Conservation (phyloP, 2,797 vertebrate genomes). For the Carcharodon carcharias region DNA sequence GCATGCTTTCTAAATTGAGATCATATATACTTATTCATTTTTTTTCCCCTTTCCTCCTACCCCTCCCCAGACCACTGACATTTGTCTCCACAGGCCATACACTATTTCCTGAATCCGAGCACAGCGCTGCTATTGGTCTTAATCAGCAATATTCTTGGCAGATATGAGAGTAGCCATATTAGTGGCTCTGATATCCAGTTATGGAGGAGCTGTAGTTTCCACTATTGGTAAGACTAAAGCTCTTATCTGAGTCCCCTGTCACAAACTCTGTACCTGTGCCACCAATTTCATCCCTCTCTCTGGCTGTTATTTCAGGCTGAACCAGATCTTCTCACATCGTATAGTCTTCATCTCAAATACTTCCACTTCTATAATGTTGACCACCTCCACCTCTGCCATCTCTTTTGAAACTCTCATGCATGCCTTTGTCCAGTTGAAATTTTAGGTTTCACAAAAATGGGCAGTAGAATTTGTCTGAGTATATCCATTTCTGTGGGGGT, state of each 20-base stretch:
- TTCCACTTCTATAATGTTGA: neutral
- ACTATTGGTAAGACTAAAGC: neutral
- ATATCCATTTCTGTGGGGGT: neutral
- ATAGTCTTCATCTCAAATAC: neutral
- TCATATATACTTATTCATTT: neutral
- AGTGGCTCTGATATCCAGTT: neutral
- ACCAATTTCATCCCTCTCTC: neutral
- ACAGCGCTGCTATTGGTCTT: neutral
- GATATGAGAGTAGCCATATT: neutral
- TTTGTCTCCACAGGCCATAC: neutral
- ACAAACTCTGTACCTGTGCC: neutral
- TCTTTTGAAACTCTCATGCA: neutral
- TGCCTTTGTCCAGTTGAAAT: neutral
- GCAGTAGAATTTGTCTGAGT: neutral
- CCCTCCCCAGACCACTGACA: neutral
- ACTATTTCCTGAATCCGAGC: neutral
- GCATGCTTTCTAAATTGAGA: neutral
- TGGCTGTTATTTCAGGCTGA: neutral
- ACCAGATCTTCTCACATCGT: too few relatives aligned
- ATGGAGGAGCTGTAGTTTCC: too few relatives aligned
- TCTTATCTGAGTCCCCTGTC: neutral
- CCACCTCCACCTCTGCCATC: neutral
- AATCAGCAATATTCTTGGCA: neutral
- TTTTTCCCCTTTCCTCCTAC: neutral
- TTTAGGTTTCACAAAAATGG: neutral